A percentile compares a stretch with the other conserved stretches of the same genome.
These are phyloP conservation scores for Noctua comes DNA, from an alignment of 2,888 invertebrate species.

Conservation along the genomic window DNA sequence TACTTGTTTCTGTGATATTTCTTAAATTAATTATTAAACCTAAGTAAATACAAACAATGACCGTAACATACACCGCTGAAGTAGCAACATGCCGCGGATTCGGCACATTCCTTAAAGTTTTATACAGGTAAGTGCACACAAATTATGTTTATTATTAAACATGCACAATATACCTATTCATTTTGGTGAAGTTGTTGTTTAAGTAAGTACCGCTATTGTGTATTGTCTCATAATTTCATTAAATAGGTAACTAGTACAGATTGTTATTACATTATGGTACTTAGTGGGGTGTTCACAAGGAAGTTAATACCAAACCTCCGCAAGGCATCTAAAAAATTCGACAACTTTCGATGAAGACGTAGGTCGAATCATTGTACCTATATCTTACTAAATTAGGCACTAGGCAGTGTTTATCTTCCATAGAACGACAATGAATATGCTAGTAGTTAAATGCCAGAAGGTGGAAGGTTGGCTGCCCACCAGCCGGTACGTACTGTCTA, in stretches of 20 bases:
- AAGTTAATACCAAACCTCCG: not conserved
- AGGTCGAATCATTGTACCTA: not conserved
- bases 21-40: not conserved
- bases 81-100: constrained; percentile 96
- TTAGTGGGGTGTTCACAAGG: not conserved
- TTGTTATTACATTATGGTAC: not conserved
- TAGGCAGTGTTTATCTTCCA: not conserved
- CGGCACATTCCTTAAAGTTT: constrained; percentile 96
- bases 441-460: not conserved
- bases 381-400: not conserved
- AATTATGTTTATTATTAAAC: not conserved
- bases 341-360: not conserved
- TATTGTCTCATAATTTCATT: not conserved
- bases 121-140: constrained; percentile 92
- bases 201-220: constrained; percentile 8
- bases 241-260: not conserved
- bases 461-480: not conserved
- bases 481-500: not conserved
- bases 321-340: not conserved
- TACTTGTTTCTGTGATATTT: constrained; percentile 60
- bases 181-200: constrained; percentile 13
- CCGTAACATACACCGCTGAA: constrained; percentile 96
- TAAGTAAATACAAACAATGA: constrained; percentile 90
- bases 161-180: not conserved
- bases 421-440: not conserved